These are phyloP conservation scores for Pseudotriccus pelzelni DNA, from an alignment of 2,797 vertebrate species.

Conservation along the genomic window DNA sequence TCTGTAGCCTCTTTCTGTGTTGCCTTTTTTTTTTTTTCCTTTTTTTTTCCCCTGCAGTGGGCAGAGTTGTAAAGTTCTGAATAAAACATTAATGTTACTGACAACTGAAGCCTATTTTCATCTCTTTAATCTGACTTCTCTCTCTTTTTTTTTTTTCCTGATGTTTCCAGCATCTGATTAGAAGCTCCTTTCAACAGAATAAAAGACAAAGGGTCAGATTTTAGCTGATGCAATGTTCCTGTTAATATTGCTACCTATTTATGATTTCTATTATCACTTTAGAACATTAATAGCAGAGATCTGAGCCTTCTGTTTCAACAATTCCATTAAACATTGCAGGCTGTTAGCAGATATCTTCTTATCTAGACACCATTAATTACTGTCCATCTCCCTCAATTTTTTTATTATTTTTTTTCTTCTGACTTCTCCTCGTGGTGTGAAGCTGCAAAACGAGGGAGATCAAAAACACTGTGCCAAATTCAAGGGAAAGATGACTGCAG, in stretches of 20 bases:
- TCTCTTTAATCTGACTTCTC: constrained; percentile 63
- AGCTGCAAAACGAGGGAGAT: constrained; percentile 55
- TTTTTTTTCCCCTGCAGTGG: neutral
- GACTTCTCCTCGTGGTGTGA: constrained; percentile 45
- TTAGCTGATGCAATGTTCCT: constrained; percentile 67
- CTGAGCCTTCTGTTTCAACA: constrained; percentile 62
- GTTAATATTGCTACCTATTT: constrained; percentile 73
- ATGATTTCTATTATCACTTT: constrained; percentile 72
- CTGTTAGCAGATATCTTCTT: constrained; percentile 65
- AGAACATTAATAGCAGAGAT: constrained; percentile 64
- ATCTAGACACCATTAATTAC: constrained; percentile 73
- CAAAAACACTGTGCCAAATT: constrained; percentile 47
- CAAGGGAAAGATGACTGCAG: constrained; percentile 27
- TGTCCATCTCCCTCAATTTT: constrained; percentile 57
- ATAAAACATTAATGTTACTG: constrained; percentile 36
- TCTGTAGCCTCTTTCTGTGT: neutral
- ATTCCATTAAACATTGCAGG: constrained; percentile 61
- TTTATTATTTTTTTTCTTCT: neutral
- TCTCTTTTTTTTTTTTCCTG: constrained; percentile 10
- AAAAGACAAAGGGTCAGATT: constrained; percentile 66
- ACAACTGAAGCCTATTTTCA: constrained; percentile 44
- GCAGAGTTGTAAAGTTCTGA: constrained; percentile 36
- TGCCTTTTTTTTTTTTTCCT: too few species aligned
- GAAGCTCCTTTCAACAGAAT: constrained; percentile 41
- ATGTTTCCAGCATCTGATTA: constrained; percentile 57